Conservation (phyloP, 2,113 vertebrate genomes). For the Porphyrio hochstetteri region DNA sequence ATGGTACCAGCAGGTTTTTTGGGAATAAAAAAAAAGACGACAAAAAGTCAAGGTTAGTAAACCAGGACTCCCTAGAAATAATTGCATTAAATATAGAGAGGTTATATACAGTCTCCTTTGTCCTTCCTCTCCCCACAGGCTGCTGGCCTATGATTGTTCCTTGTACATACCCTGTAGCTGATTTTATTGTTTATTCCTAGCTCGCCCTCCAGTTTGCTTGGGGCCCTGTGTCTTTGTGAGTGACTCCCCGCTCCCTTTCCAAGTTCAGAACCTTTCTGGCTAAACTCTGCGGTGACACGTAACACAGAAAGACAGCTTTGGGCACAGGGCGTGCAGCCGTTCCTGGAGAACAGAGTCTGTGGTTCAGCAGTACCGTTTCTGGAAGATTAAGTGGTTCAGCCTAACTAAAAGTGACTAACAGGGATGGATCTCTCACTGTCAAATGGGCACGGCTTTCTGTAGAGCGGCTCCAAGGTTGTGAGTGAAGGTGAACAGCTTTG, state of each 20-base stretch:
- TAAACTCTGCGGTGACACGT: background rate
- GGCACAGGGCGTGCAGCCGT: background rate
- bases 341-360: slow-evolving; percentile 9
- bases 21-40: background rate
- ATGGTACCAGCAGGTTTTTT: background rate
- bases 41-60: background rate
- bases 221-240: slow-evolving; percentile 14
- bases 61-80: slow-evolving; percentile 1
- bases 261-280: slow-evolving; percentile 61
- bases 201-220: slow-evolving; percentile 1
- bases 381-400: slow-evolving; percentile 45
- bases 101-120: background rate
- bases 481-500: slow-evolving; percentile 72
- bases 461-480: slow-evolving; percentile 71
- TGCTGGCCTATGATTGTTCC: slow-evolving; percentile 4
- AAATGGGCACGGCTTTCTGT: background rate
- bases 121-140: slow-evolving; percentile 31
- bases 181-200: slow-evolving; percentile 56
- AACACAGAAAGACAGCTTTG: slow-evolving; percentile 62
- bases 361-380: background rate
- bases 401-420: slow-evolving; percentile 56
- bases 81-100: slow-evolving; percentile 27
- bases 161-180: slow-evolving; percentile 41
- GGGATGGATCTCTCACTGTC: slow-evolving; percentile 56
- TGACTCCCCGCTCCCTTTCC: slow-evolving; percentile 6